A percentile compares a stretch with the other conserved stretches of the same genome.
These are phyloP conservation scores for Tinea semifulvella DNA, from an alignment of 2,888 invertebrate species.

Conservation along the genomic window DNA sequence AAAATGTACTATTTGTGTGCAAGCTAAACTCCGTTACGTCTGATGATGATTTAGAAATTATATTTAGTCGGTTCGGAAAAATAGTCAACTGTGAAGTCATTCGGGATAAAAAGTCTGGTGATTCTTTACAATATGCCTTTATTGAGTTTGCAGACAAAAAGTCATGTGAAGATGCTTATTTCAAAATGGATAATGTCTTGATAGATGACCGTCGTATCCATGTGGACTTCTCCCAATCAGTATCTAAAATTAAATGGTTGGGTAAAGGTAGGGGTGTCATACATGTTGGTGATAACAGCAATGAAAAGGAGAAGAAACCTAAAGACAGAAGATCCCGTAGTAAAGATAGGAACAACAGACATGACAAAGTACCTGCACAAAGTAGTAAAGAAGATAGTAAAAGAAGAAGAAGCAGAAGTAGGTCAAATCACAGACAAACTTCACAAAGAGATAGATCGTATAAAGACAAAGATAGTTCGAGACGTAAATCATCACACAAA, in stretches of 20 bases:
- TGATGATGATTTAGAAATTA: constrained; percentile 96
- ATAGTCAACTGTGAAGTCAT: constrained; percentile 97
- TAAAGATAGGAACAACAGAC: constrained; percentile 21
- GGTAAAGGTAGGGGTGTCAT: constrained; percentile 86
- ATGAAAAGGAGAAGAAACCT: constrained; percentile 22
- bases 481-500: constrained; percentile 19
- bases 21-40: constrained; percentile 98
- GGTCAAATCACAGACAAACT: constrained; percentile 17
- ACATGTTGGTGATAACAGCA: constrained; percentile 50
- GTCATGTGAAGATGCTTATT: constrained; percentile 96
- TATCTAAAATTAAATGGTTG: constrained; percentile 91
- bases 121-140: constrained; percentile 98
- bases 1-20: constrained; percentile 98
- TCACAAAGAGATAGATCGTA: constrained; percentile 26
- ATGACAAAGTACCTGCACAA: background rate
- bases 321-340: constrained; percentile 24
- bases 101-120: constrained; percentile 88
- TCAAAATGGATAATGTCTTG: constrained; percentile 99
- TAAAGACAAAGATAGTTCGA: constrained; percentile 22
- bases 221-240: constrained; percentile 99
- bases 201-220: constrained; percentile 99
- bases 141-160: constrained; percentile 94
- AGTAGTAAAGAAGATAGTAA: background rate
- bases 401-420: constrained; percentile 9
- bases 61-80: constrained; percentile 95